phyloP scores from a whole-genome alignment of 2,113 vertebrate species.

The Electrona antarctica region DNA sequence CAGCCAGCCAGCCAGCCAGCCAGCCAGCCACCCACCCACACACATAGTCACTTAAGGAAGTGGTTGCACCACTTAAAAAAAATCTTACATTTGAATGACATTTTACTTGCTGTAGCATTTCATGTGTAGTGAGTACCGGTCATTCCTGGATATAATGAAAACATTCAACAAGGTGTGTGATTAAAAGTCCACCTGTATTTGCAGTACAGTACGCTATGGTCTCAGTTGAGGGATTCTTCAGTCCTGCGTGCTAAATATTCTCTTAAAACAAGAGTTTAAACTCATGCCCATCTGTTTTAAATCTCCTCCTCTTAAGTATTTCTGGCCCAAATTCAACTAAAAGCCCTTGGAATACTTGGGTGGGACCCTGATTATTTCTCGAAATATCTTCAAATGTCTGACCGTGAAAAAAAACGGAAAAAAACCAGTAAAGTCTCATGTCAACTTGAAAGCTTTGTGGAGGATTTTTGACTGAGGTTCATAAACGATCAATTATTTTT shows the following conservation, averaged over 20 bases:
- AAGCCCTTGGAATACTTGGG: constrained; percentile 40
- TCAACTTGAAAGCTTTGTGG: constrained; percentile 7
- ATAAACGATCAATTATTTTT: no score
- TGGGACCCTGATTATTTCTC: not conserved
- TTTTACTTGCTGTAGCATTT: no score
- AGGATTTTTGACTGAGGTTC: not conserved
- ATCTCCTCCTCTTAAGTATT: constrained; percentile 41
- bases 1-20: no score
- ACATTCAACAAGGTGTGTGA: constrained; percentile 22
- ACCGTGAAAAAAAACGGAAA: constrained; percentile 26
- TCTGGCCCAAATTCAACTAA: constrained; percentile 47
- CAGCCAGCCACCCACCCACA: no score
- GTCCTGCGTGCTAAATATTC: constrained; percentile 26
- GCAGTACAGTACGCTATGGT: constrained; percentile 1
- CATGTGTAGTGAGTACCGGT: not conserved
- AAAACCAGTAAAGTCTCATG: constrained; percentile 16
- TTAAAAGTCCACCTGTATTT: constrained; percentile 27
- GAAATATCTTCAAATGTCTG: constrained; percentile 37
- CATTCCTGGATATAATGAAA: constrained; percentile 19
- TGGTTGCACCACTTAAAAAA: no score
- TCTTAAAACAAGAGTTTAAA: constrained; percentile 47
- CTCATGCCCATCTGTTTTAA: constrained; percentile 39
- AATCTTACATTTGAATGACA: no score
- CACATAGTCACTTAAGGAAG: no score
- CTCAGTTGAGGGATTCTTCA: constrained; percentile 29